Evolutionary conservation across 2,888 invertebrate genomes (phyloP).

Genomic region (Conomelus anceps): DNA sequence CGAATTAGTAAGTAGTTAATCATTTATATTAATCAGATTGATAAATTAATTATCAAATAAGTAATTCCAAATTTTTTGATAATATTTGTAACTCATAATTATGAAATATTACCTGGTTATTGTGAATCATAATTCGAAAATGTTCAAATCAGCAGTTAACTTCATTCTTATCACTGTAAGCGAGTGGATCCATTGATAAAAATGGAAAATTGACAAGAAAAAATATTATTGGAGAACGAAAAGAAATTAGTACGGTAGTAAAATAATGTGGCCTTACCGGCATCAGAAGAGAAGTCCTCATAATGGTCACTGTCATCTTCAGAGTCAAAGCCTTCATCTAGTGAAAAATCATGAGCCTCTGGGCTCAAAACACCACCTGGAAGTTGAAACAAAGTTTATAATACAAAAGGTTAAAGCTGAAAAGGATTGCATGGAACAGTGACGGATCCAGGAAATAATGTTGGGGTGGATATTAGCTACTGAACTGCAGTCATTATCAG

Average conservation of each 20-base stretch:
- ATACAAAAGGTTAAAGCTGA: background rate
- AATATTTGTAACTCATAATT: too few species aligned
- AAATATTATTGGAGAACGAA: background rate
- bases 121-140: too few species aligned
- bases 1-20: too few species aligned
- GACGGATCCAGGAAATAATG: background rate
- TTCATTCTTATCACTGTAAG: too few species aligned
- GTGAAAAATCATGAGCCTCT: slow-evolving; percentile 68
- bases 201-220: too few species aligned
- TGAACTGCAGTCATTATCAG: too few species aligned
- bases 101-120: too few species aligned
- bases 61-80: too few species aligned
- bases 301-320: slow-evolving; percentile 83
- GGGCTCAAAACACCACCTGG: slow-evolving; percentile 70
- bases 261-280: slow-evolving; percentile 46
- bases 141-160: background rate
- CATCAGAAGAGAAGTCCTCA: slow-evolving; percentile 78
- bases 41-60: too few species aligned
- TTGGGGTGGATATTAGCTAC: too few species aligned
- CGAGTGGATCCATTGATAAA: too few species aligned
- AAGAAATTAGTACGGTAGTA: background rate
- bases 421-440: background rate
- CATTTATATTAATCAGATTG: too few species aligned
- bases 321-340: slow-evolving; percentile 77
- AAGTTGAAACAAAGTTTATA: slow-evolving; percentile 4